These are phyloP conservation scores for Zosterops lateralis DNA, from an alignment of 2,113 vertebrate genomes.

Conservation along the genomic window DNA sequence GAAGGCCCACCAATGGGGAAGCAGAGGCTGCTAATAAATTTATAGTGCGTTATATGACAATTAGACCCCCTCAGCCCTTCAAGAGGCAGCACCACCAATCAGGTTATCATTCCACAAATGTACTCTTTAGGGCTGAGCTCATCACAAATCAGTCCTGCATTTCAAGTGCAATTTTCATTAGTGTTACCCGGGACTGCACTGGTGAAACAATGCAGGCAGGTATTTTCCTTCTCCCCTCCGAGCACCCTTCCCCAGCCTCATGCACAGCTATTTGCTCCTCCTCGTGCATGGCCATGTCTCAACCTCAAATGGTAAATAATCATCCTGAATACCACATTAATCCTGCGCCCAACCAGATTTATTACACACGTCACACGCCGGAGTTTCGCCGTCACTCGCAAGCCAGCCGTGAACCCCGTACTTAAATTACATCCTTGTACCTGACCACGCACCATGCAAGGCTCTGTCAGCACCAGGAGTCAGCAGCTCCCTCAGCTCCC, in stretches of 20 bases:
- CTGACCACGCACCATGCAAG: background rate
- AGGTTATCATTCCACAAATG: slow-evolving; percentile 28
- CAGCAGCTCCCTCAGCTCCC: background rate
- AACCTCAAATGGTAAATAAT: slow-evolving; percentile 16
- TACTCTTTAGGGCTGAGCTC: slow-evolving; percentile 39
- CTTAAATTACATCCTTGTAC: background rate
- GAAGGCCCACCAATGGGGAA: slow-evolving; percentile 56
- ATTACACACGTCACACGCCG: background rate
- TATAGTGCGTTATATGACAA: slow-evolving; percentile 74
- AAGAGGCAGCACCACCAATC: slow-evolving; percentile 47
- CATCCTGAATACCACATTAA: background rate
- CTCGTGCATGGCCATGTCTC: background rate
- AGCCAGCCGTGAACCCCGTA: background rate
- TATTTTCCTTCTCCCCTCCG: background rate
- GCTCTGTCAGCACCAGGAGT: background rate
- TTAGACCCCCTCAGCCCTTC: slow-evolving; percentile 59
- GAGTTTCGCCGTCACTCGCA: background rate
- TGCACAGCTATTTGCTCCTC: background rate
- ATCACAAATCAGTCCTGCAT: slow-evolving; percentile 43
- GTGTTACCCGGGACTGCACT: background rate
- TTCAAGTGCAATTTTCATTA: slow-evolving; percentile 52
- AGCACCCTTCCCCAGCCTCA: background rate
- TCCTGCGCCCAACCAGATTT: background rate
- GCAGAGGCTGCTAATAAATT: slow-evolving; percentile 68
- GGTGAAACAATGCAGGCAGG: background rate